Percentiles rank a stretch among this genome's conserved stretches.
These are phyloP conservation scores for Podocnemis expansa DNA, from an alignment of 2,113 vertebrate species.

Conservation along the genomic window DNA sequence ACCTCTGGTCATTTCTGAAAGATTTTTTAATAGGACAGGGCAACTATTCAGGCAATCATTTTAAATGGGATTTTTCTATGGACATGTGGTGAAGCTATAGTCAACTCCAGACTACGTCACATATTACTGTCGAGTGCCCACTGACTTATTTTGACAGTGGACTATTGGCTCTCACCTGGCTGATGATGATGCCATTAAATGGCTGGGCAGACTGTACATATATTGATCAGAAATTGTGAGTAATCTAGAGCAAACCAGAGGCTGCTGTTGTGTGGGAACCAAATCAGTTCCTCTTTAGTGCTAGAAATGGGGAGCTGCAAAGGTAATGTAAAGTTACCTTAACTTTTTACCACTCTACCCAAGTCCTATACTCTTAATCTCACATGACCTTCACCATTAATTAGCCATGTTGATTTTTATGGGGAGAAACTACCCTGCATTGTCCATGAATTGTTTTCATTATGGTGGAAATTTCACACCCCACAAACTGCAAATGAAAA, in stretches of 20 bases:
- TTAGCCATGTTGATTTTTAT: background rate
- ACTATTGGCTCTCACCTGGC: too few relatives aligned
- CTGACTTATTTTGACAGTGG: too few relatives aligned
- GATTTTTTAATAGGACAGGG: too few relatives aligned
- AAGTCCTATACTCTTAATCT: background rate
- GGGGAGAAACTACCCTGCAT: background rate
- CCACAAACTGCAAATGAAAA: slow-evolving; percentile 55
- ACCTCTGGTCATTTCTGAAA: too few relatives aligned
- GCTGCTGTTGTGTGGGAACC: background rate
- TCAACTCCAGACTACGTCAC: too few relatives aligned
- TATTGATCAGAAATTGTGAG: background rate
- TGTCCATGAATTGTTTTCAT: slow-evolving; percentile 33
- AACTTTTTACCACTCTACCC: background rate
- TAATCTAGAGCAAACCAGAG: background rate
- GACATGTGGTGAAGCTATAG: too few relatives aligned
- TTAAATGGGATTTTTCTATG: too few relatives aligned
- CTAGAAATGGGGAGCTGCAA: background rate
- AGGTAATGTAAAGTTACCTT: background rate
- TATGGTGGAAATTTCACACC: slow-evolving; percentile 6
- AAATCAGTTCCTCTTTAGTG: background rate
- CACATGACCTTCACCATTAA: background rate
- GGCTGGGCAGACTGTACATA: too few relatives aligned
- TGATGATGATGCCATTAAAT: too few relatives aligned
- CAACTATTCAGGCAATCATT: too few relatives aligned
- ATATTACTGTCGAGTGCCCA: too few relatives aligned